phyloP scores from a whole-genome alignment of 2,888 invertebrate species.

The Cerceris rybyensis region DNA sequence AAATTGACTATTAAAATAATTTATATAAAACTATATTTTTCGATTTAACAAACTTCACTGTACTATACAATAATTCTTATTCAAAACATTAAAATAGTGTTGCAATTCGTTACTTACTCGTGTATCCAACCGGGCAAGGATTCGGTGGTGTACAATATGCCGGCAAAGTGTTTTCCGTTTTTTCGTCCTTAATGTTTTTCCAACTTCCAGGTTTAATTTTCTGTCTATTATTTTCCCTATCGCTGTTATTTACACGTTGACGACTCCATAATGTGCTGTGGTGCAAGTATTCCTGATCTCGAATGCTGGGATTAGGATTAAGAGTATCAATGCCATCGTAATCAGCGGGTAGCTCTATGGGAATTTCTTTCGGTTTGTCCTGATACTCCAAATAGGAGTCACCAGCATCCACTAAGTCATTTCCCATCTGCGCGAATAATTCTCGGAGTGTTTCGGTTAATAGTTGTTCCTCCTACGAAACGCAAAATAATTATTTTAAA shows the following conservation, averaged over 20 bases:
- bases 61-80: too few relatives aligned
- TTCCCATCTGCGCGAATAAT: constrained; percentile 90
- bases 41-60: too few relatives aligned
- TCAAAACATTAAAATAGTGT: neutral
- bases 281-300: constrained; percentile 94
- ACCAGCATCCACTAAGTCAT: constrained; percentile 87
- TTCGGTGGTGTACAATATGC: constrained; percentile 99
- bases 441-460: constrained; percentile 89
- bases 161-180: constrained; percentile 95
- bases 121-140: constrained; percentile 97
- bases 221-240: constrained; percentile 75
- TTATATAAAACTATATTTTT: too few relatives aligned
- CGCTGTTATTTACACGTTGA: constrained; percentile 86
- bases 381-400: constrained; percentile 87
- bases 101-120: constrained; percentile 83
- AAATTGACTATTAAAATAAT: too few relatives aligned
- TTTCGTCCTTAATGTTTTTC: constrained; percentile 89
- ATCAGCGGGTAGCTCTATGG: constrained; percentile 83
- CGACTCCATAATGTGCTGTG: constrained; percentile 90
- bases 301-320: constrained; percentile 89
- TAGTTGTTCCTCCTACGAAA: constrained; percentile 84
- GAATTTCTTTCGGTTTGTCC: constrained; percentile 80
- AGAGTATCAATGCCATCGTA: constrained; percentile 88
- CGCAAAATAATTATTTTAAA: neutral
- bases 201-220: constrained; percentile 79